A percentile compares a stretch with the other conserved stretches of the same genome.
phyloP scores from a whole-genome alignment of 2,113 vertebrate genomes.

The Uropsilus gracilis region DNA sequence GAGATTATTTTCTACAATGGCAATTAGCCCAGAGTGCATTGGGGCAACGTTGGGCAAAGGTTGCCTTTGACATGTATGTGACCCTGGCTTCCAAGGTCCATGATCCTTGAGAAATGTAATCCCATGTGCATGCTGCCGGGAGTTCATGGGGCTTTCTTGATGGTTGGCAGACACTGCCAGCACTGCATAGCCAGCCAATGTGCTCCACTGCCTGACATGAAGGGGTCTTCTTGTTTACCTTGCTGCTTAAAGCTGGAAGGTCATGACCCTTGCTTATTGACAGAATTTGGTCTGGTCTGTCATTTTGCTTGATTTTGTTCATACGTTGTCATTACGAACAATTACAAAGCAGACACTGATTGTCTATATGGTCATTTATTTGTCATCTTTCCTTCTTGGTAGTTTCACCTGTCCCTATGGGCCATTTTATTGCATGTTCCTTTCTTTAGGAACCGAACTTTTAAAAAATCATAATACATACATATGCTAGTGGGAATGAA shows the following conservation, averaged over 20 bases:
- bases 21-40: conserved; percentile 89
- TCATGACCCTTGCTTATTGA: neutral
- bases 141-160: conserved; percentile 85
- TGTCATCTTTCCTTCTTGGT: neutral
- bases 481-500: neutral
- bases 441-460: neutral
- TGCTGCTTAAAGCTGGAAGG: conserved; percentile 74
- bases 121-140: conserved; percentile 82
- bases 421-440: neutral
- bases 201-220: conserved; percentile 78
- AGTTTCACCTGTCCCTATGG: neutral
- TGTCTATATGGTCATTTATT: neutral
- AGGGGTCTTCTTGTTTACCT: conserved; percentile 68
- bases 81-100: conserved; percentile 78
- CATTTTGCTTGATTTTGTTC: neutral
- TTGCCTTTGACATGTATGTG: conserved; percentile 85
- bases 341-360: neutral
- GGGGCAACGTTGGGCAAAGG: conserved; percentile 85
- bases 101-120: conserved; percentile 86
- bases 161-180: conserved; percentile 80
- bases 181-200: conserved; percentile 81
- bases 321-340: neutral
- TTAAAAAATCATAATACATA: neutral
- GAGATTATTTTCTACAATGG: conserved; percentile 89
- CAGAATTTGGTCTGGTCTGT: neutral